Conservation (phyloP, 2,797 vertebrate genomes). For the Gallirallus australis region DNA sequence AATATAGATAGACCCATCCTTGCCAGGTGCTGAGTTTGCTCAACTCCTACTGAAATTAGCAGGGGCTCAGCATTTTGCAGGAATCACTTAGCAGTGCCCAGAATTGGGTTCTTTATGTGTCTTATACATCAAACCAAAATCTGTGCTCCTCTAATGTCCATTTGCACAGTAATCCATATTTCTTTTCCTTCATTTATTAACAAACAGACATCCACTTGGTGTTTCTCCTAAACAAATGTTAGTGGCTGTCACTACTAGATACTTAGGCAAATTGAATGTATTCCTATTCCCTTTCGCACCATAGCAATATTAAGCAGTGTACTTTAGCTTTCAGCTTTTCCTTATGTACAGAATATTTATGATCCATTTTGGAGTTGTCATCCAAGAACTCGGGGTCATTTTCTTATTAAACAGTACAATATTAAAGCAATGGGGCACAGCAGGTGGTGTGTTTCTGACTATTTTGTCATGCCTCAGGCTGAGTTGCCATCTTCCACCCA, state of each 20-base stretch:
- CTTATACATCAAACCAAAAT: slow-evolving; percentile 48
- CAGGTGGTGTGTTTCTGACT: slow-evolving; percentile 46
- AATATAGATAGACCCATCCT: slow-evolving; percentile 60
- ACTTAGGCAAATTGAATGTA: slow-evolving; percentile 68
- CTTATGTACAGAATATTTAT: slow-evolving; percentile 62
- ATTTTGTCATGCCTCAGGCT: slow-evolving; percentile 59
- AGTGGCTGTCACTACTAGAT: slow-evolving; percentile 61
- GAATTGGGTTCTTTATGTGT: slow-evolving; percentile 45
- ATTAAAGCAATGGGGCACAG: slow-evolving; percentile 56
- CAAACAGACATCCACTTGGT: slow-evolving; percentile 40
- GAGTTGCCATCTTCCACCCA: slow-evolving; percentile 27
- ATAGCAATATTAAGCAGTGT: slow-evolving; percentile 42
- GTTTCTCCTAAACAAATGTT: slow-evolving; percentile 61
- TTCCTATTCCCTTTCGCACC: slow-evolving; percentile 54
- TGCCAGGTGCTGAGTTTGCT: slow-evolving; percentile 71
- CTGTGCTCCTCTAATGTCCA: slow-evolving; percentile 34
- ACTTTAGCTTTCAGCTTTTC: slow-evolving; percentile 68
- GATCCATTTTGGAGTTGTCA: slow-evolving; percentile 63
- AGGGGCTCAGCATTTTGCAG: slow-evolving; percentile 60
- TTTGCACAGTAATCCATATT: slow-evolving; percentile 45
- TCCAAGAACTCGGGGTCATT: slow-evolving; percentile 60
- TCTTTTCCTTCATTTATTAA: slow-evolving; percentile 59
- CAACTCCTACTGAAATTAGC: slow-evolving; percentile 53
- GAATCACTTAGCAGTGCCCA: slow-evolving; percentile 49
- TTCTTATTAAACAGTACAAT: slow-evolving; percentile 61